These are phyloP conservation scores for Cactoblastis cactorum DNA, from an alignment of 2,888 invertebrate species.

Conservation along the genomic window DNA sequence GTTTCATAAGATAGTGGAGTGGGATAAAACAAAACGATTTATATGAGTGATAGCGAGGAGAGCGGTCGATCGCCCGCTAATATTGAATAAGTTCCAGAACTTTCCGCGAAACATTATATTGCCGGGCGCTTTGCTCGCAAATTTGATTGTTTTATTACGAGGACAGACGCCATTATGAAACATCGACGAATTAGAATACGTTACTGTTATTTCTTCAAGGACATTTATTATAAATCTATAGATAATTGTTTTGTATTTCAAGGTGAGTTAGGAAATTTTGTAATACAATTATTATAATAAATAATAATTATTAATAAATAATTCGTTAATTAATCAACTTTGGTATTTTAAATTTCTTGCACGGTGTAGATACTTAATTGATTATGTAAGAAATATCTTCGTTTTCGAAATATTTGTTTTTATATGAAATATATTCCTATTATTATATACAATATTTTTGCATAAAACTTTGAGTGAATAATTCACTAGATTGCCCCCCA, in stretches of 20 bases:
- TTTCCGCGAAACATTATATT: constrained; percentile 73
- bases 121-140: constrained; percentile 55
- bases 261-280: too few relatives aligned
- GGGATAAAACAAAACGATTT: constrained; percentile 36
- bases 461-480: too few relatives aligned
- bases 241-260: neutral
- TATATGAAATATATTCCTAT: too few relatives aligned
- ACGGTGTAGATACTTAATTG: too few relatives aligned
- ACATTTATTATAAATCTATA: neutral
- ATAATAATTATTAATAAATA: too few relatives aligned
- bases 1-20: constrained; percentile 17
- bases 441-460: too few relatives aligned
- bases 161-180: constrained; percentile 22
- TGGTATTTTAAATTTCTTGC: too few relatives aligned
- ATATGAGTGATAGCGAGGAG: constrained; percentile 40
- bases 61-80: constrained; percentile 45
- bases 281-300: too few relatives aligned
- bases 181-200: neutral
- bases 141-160: constrained; percentile 65
- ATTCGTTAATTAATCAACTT: too few relatives aligned
- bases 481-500: too few relatives aligned
- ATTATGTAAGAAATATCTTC: too few relatives aligned
- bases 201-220: constrained; percentile 9
- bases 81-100: constrained; percentile 74
- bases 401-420: too few relatives aligned